phyloP scores from a whole-genome alignment of 2,888 invertebrate species.

The Netelia virgata region DNA sequence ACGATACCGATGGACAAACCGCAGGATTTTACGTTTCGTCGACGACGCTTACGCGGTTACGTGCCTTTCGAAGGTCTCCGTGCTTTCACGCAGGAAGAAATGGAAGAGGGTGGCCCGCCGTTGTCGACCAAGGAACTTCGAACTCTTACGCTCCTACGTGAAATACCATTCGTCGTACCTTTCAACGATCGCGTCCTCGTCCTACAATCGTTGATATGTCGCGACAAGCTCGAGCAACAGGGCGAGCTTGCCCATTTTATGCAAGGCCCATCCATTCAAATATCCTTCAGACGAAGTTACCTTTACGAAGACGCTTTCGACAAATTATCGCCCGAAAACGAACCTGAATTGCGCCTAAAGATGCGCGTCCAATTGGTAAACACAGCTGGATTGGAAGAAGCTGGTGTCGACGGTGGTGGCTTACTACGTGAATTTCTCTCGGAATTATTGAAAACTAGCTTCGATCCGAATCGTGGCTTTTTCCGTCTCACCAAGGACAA shows the following conservation, averaged over 20 bases:
- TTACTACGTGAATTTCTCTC: slow-evolving; percentile 98
- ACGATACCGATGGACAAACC: slow-evolving; percentile 86
- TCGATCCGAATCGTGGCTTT: slow-evolving; percentile 98
- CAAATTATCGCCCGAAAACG: slow-evolving; percentile 95
- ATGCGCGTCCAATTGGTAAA: slow-evolving; percentile 96
- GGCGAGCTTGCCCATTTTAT: slow-evolving; percentile 91
- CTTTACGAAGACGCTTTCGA: slow-evolving; percentile 99
- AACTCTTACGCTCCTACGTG: slow-evolving; percentile 94
- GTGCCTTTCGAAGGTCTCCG: slow-evolving; percentile 87
- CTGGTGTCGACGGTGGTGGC: slow-evolving; percentile 99
- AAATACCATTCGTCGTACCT: slow-evolving; percentile 97
- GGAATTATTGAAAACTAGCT: slow-evolving; percentile 96
- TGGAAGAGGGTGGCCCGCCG: slow-evolving; percentile 93
- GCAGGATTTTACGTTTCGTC: slow-evolving; percentile 86
- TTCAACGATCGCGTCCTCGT: slow-evolving; percentile 96
- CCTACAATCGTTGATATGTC: slow-evolving; percentile 89
- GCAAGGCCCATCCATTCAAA: slow-evolving; percentile 91
- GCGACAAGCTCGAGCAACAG: slow-evolving; percentile 90
- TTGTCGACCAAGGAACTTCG: slow-evolving; percentile 95
- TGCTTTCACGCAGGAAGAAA: slow-evolving; percentile 87
- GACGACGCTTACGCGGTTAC: slow-evolving; percentile 84
- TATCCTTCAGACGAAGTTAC: slow-evolving; percentile 94
- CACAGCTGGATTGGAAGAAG: slow-evolving; percentile 95
- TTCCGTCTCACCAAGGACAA: slow-evolving; percentile 96
- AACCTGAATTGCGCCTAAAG: slow-evolving; percentile 93